Evolutionary conservation across 2,888 invertebrate species (phyloP).

Genomic region (Athalia circularis): DNA sequence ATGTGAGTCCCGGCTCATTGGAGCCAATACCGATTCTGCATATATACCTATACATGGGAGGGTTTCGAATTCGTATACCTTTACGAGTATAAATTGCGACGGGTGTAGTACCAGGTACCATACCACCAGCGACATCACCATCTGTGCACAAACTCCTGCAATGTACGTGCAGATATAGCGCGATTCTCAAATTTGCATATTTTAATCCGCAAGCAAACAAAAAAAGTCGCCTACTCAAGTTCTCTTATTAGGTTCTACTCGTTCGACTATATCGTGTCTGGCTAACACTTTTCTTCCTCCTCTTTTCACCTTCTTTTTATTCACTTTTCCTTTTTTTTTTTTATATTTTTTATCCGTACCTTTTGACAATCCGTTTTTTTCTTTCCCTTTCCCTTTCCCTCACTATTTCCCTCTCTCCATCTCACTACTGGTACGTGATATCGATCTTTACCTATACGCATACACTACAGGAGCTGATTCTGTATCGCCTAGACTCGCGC

Average conservation of each 20-base stretch:
- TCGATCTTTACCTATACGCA: too few relatives aligned
- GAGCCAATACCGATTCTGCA: not conserved
- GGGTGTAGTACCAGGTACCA: not conserved
- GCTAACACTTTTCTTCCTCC: not conserved
- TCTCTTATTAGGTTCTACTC: conserved; percentile 22
- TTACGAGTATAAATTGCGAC: too few relatives aligned
- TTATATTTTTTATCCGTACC: too few relatives aligned
- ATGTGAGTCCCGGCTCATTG: conserved; percentile 24
- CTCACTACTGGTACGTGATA: too few relatives aligned
- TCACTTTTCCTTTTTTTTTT: not conserved
- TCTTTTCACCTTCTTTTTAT: not conserved
- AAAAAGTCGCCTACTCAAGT: conserved; percentile 25
- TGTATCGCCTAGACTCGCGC: too few relatives aligned
- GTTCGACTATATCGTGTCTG: not conserved
- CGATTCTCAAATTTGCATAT: conserved; percentile 26
- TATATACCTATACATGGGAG: too few relatives aligned
- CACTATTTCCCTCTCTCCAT: too few relatives aligned
- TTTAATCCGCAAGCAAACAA: conserved; percentile 32
- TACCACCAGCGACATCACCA: not conserved
- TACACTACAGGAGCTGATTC: too few relatives aligned
- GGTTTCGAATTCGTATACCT: too few relatives aligned
- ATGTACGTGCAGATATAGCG: not conserved
- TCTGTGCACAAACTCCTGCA: not conserved
- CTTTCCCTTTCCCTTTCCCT: too few relatives aligned
- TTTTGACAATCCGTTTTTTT: too few relatives aligned